Evolutionary conservation across 2,113 vertebrate species (phyloP).

Genomic region (Australoheros scitulus): DNA sequence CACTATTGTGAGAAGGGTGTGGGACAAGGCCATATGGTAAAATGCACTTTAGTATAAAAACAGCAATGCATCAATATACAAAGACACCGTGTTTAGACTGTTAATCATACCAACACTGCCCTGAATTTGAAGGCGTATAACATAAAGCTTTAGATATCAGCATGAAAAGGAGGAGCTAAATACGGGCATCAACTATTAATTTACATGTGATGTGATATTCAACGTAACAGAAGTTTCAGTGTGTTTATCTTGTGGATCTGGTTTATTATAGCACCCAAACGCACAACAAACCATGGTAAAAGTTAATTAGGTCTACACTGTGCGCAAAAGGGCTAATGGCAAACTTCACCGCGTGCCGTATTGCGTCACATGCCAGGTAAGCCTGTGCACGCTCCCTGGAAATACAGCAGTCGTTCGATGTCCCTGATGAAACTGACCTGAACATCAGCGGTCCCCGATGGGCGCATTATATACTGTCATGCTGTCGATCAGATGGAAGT

Average conservation of each 20-base stretch:
- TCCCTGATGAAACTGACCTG: background rate
- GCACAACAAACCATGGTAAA: background rate
- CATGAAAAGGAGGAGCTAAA: background rate
- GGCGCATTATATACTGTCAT: background rate
- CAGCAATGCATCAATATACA: background rate
- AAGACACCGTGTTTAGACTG: background rate
- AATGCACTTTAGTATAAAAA: constrained; percentile 18
- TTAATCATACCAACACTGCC: background rate
- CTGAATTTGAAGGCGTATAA: constrained; percentile 1
- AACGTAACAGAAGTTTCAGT: background rate
- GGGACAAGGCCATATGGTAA: background rate
- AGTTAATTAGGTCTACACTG: background rate
- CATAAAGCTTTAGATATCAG: background rate
- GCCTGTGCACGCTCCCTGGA: background rate
- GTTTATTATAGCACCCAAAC: background rate
- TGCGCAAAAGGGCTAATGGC: constrained; percentile 22
- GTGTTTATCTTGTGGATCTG: background rate
- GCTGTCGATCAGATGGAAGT: background rate
- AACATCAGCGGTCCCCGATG: background rate
- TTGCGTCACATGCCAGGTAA: constrained; percentile 45
- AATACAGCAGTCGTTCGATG: background rate
- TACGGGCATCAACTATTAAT: background rate
- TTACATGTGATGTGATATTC: too few relatives aligned
- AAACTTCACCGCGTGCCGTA: constrained; percentile 31
- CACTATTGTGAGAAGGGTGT: background rate